phyloP scores from a whole-genome alignment of 53 echinoderm and acorn worm species.

The Crossaster papposus region DNA sequence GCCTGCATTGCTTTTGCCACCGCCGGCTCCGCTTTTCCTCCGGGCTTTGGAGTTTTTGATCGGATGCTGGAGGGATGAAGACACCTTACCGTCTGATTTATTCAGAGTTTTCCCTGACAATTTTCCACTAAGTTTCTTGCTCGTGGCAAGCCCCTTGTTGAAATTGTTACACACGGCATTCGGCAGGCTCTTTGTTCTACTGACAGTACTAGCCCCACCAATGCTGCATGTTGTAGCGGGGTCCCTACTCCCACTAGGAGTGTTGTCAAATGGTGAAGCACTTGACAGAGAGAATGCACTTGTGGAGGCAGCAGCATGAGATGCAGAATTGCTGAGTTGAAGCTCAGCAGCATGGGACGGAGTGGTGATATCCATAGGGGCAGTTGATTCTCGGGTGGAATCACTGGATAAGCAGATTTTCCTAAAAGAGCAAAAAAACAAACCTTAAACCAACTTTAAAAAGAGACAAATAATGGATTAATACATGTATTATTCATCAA shows the following conservation, averaged over 20 bases:
- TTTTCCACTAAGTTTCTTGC: constrained; percentile 66
- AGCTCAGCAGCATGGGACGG: constrained; percentile 51
- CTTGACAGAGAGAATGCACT: constrained; percentile 54
- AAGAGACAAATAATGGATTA: too few relatives aligned
- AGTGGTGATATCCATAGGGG: constrained; percentile 44
- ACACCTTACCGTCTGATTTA: constrained; percentile 68
- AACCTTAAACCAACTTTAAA: too few relatives aligned
- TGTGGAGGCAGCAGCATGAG: constrained; percentile 41
- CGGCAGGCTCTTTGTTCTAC: constrained; percentile 32
- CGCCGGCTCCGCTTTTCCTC: constrained; percentile 82
- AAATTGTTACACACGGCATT: constrained; percentile 66
- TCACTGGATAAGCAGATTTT: constrained; percentile 59
- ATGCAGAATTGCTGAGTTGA: constrained; percentile 41
- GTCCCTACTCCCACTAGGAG: constrained; percentile 43
- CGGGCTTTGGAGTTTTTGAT: constrained; percentile 78
- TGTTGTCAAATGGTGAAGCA: constrained; percentile 44
- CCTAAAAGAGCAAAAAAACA: not conserved
- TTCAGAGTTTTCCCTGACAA: constrained; percentile 60
- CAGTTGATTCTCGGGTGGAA: not conserved
- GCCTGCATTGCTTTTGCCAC: constrained; percentile 38
- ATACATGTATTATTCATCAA: too few relatives aligned
- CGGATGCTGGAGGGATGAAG: constrained; percentile 43
- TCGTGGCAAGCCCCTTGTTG: constrained; percentile 48
- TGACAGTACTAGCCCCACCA: not conserved
- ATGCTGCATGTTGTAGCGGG: constrained; percentile 1